Percentiles rank a stretch among this genome's conserved stretches.
Conservation (phyloP, 2,113 vertebrate species). For the Holacanthus passer region DNA sequence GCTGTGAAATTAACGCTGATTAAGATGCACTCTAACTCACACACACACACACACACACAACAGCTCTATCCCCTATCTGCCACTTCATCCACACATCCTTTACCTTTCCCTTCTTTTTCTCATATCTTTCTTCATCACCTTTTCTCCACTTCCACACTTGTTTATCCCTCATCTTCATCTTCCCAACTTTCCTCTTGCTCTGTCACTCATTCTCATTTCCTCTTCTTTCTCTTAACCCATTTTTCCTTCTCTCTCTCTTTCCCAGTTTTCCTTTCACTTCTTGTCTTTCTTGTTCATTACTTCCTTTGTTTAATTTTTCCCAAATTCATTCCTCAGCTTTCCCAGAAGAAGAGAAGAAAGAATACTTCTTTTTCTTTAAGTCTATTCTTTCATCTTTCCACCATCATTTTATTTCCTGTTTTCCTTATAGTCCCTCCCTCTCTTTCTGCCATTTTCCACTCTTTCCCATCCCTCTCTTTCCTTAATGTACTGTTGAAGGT, state of each 20-base stretch:
- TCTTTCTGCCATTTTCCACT: not conserved
- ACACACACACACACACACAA: conserved; percentile 58
- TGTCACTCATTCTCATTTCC: not conserved
- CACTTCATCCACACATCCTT: conserved; percentile 60
- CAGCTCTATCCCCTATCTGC: conserved; percentile 56
- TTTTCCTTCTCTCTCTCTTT: not conserved
- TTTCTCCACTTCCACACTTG: conserved; percentile 8
- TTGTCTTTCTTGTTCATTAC: too few species aligned
- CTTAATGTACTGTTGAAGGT: too few species aligned
- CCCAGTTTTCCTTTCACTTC: not conserved
- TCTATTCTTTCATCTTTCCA: not conserved
- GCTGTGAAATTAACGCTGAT: conserved; percentile 83
- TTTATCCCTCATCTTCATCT: conserved; percentile 9
- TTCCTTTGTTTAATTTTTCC: not conserved
- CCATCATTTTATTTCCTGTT: not conserved
- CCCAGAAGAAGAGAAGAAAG: too few species aligned
- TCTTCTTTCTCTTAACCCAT: not conserved
- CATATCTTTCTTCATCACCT: conserved; percentile 32
- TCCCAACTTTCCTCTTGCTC: not conserved
- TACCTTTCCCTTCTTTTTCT: conserved; percentile 18
- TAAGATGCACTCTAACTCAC: conserved; percentile 74
- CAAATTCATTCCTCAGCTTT: not conserved
- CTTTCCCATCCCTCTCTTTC: not conserved
- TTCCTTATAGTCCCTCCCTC: not conserved
- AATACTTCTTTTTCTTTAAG: not conserved